Base-by-base conservation (phyloP, 2,113 vertebrate genomes). In the Falcunculus frontatus region DNA sequence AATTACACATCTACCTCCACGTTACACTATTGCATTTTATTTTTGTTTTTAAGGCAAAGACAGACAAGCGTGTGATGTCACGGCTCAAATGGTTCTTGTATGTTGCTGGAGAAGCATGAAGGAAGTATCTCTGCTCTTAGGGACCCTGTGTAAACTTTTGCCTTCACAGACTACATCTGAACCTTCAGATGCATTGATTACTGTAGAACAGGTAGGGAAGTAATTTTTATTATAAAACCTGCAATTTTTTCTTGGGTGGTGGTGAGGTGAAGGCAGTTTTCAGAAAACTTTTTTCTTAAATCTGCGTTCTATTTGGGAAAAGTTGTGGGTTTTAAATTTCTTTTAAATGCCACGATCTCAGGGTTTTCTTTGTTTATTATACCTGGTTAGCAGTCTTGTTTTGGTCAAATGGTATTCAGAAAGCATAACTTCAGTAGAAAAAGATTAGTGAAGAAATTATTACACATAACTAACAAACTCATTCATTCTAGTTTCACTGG, bases 21-120 rank as follows among this genome's bases (percentile, higher is more conserved):
- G 19, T 88, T 41, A 75, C 4, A 11, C 27, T 35, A 1, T 49
- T 76, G 16, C 12, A 12, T 81, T 89, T 10, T 65, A 65, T 18
- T 73, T 90, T 94, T 65, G 7, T 96, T 93, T 97, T 96, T 82
- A 91, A 98, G 98, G 95, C 95, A 94, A 97, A 97, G 96, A 97
- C 52, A 90, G 59, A 26, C 96, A 97, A 76, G 79, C 64, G 1
- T 99, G 98, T 97, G 98, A 99, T 9, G 98, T 99, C 94, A 99
- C 99, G 3, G 99, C 99, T 90, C 99, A 99, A 87, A 99, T 99
- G 99, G 99, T 99, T 73, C 98, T 99, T 89, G 98, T 99, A 2
- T 99, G 99, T 90, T 99, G 99, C 95, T 99, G 99, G 99, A 98
- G 99, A 97, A 99, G 98, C 90, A 99, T 99, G 99, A 99, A 99